Conservation (phyloP, 2,888 invertebrate species). For the Drosophila picticornis region DNA sequence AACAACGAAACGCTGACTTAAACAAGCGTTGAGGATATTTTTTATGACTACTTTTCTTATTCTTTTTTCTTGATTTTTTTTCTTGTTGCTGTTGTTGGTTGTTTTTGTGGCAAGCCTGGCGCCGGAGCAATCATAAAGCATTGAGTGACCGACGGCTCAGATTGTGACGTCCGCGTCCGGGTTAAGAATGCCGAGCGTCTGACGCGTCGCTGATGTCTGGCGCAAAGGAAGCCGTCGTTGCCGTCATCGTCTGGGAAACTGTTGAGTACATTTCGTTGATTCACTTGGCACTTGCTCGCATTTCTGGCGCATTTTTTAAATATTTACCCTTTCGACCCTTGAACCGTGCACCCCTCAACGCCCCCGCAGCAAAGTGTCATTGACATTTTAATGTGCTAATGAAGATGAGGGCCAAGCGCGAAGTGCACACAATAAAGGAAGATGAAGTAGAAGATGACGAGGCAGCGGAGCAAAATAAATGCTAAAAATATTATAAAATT, state of each 20-base stretch:
- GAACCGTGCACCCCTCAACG: constrained; percentile 34
- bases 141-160: constrained; percentile 51
- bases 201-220: constrained; percentile 45
- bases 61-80: background rate
- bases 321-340: constrained; percentile 67
- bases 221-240: constrained; percentile 17
- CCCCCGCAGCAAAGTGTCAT: constrained; percentile 68
- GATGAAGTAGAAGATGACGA: background rate
- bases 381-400: constrained; percentile 82
- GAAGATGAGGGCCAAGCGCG: constrained; percentile 71
- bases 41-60: constrained; percentile 62
- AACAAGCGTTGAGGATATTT: constrained; percentile 76
- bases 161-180: constrained; percentile 21
- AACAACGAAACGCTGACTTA: constrained; percentile 41
- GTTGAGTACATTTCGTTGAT: constrained; percentile 12
- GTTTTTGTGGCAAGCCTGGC: constrained; percentile 46
- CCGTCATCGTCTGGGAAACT: constrained; percentile 33
- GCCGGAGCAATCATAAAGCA: constrained; percentile 70
- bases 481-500: constrained; percentile 72
- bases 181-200: constrained; percentile 55
- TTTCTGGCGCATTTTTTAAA: constrained; percentile 73
- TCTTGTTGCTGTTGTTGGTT: constrained; percentile 11
- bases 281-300: constrained; percentile 52
- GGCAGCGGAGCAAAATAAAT: constrained; percentile 19
- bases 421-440: constrained; percentile 27